Evolutionary conservation across 1,140 invertebrate species (phyloP), one percentile per base, ranked within the genome.

Genomic region (Neotoxoptera formosana): DNA sequence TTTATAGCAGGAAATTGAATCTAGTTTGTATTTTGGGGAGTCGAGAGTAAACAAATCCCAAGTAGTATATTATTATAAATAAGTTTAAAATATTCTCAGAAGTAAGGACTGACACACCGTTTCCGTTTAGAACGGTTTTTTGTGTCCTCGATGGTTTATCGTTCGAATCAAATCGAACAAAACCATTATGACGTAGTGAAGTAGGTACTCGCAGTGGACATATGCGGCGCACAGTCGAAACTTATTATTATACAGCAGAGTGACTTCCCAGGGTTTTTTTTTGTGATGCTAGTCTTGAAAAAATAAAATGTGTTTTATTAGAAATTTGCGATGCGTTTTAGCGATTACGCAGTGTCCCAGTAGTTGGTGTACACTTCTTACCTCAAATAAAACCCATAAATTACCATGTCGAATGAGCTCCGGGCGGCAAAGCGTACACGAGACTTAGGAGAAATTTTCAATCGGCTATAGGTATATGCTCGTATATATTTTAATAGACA

Each of bases 391-490:
- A 76, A 76, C 60, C 30, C 60, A 76, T 76, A 76, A 76, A 76
- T 76, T 76, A 76, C n/a, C 14, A 76, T 76, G n/a, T n/a, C n/a
- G 60, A n/a, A n/a, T 76, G 17, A 76, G 30, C 60, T 20, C 17
- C 60, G 2, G 30, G 60, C 60, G 30, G n/a, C n/a, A 17, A 17
- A 76, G 60, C 14, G 60, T 76, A n/a, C 14, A 76, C 60, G 60
- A 76, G 30, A 76, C 60, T 76, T n/a, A 17, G n/a, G 60, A 76
- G 60, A 76, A 76, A 76, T 76, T 76, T 76, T 76, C 60, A 76
- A 76, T n/a, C n/a, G 60, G 60, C 4, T 4, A 17, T 76, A 34
- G n/a, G n/a, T n/a, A n/a, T n/a, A n/a, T n/a, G n/a, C 30, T 76
- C n/a, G 17, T 76, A n/a, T 76, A n/a, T 76, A 76, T 76, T 76